Percentiles rank a stretch among this genome's conserved stretches.
Conservation (phyloP, 2,797 vertebrate genomes). For the Natrix natrix region DNA sequence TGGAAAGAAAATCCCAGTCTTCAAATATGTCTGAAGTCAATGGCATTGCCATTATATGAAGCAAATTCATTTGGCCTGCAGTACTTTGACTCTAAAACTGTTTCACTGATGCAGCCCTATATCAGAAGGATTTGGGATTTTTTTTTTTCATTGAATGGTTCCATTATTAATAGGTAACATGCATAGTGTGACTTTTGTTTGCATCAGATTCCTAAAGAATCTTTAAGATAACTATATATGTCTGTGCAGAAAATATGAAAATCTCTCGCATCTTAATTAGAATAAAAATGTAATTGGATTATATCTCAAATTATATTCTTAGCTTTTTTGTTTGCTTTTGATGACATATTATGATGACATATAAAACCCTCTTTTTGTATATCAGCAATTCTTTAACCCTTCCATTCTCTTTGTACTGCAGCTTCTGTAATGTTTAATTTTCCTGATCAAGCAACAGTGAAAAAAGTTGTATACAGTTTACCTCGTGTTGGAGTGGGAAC, state of each 20-base stretch:
- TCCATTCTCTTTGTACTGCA: slow-evolving; percentile 67
- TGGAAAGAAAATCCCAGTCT: background rate
- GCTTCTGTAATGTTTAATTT: slow-evolving; percentile 99
- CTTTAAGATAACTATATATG: background rate
- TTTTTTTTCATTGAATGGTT: background rate
- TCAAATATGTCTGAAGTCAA: background rate
- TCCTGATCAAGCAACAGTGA: slow-evolving; percentile 95
- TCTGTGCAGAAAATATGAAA: background rate
- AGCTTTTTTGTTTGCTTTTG: slow-evolving; percentile 16
- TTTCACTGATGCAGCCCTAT: background rate
- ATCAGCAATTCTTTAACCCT: background rate
- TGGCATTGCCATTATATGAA: background rate
- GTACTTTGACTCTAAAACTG: background rate
- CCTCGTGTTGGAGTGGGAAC: slow-evolving; percentile 96
- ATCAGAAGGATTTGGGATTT: background rate
- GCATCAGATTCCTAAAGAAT: background rate
- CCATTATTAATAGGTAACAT: background rate
- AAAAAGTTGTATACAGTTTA: slow-evolving; percentile 94
- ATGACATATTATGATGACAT: background rate
- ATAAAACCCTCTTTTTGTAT: slow-evolving; percentile 29
- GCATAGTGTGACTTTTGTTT: background rate
- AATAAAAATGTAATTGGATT: slow-evolving; percentile 19
- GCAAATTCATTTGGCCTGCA: background rate
- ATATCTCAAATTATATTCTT: background rate
- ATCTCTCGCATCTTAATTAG: slow-evolving; percentile 4